A percentile compares a stretch with the other conserved stretches of the same genome.
Evolutionary conservation across 2,797 vertebrate species (phyloP).

Genomic region (Balearica regulorum): DNA sequence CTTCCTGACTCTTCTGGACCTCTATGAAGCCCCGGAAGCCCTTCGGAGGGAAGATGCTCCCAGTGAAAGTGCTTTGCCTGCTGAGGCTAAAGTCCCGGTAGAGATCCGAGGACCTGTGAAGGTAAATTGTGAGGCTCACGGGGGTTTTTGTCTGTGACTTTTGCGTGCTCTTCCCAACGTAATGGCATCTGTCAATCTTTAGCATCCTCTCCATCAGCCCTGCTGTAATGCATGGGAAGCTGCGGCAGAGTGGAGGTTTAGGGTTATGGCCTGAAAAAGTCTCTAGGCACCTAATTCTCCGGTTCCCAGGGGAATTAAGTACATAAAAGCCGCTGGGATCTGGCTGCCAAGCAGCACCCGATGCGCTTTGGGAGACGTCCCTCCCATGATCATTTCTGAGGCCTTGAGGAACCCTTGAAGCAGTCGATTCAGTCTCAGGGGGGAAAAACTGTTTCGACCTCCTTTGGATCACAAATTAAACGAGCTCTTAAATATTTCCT

Average conservation of each 20-base stretch:
- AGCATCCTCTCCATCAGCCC: neutral
- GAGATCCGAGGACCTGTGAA: slow-evolving; percentile 42
- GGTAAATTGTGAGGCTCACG: neutral
- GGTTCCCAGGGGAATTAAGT: neutral
- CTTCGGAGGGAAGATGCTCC: neutral
- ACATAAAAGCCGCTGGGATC: neutral
- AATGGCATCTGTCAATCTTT: rapidly evolving
- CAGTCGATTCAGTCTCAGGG: too few relatives aligned
- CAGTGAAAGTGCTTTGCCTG: neutral
- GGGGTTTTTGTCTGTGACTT: neutral
- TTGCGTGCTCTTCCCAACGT: rapidly evolving
- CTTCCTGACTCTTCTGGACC: neutral
- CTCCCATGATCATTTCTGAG: rapidly evolving
- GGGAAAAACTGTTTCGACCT: rapidly evolving
- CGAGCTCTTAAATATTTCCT: neutral
- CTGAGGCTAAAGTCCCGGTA: neutral
- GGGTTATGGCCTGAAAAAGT: neutral
- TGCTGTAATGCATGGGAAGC: rapidly evolving
- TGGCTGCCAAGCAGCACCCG: neutral
- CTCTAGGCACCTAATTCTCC: rapidly evolving
- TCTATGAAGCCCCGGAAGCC: neutral
- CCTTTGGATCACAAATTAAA: neutral
- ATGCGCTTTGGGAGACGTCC: neutral
- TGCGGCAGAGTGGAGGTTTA: neutral
- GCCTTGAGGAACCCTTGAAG: neutral